Conservation (phyloP, 2,797 vertebrate genomes). For the Margarornis squamiger region DNA sequence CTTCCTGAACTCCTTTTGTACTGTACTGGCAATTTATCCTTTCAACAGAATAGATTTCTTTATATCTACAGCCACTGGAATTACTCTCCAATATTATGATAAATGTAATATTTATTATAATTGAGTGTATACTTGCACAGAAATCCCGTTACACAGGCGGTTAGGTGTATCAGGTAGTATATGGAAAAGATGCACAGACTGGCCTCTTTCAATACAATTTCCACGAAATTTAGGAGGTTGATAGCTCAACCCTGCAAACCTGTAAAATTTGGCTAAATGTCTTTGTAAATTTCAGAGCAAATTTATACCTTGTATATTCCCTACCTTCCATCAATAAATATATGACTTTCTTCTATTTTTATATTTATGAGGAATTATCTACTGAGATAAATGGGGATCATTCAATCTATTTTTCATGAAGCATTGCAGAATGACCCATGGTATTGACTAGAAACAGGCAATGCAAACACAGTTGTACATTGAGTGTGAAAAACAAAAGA, state of each 20-base stretch:
- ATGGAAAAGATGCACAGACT: not conserved
- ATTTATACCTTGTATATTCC: not conserved
- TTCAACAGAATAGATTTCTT: constrained; percentile 42
- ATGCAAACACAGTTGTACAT: not conserved
- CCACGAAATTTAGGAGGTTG: not conserved
- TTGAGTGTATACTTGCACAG: not conserved
- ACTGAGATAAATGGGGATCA: not conserved
- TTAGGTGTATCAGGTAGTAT: not conserved
- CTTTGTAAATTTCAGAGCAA: not conserved
- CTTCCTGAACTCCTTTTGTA: constrained; percentile 35
- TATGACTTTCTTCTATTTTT: not conserved
- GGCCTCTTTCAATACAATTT: not conserved
- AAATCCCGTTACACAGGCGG: not conserved
- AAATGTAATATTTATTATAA: constrained; percentile 19
- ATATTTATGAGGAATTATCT: not conserved
- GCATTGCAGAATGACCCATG: not conserved
- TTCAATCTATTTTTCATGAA: not conserved
- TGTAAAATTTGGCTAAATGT: not conserved
- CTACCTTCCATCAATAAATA: not conserved
- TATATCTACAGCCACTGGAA: not conserved
- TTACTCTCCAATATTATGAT: constrained; percentile 24
- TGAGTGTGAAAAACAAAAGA: not conserved
- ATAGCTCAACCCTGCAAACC: not conserved
- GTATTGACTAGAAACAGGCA: not conserved
- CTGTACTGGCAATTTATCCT: constrained; percentile 25